Percentiles rank a stretch among this genome's conserved stretches.
Conservation (phyloP, 2,797 vertebrate species). For the Sebastes oblongus region DNA sequence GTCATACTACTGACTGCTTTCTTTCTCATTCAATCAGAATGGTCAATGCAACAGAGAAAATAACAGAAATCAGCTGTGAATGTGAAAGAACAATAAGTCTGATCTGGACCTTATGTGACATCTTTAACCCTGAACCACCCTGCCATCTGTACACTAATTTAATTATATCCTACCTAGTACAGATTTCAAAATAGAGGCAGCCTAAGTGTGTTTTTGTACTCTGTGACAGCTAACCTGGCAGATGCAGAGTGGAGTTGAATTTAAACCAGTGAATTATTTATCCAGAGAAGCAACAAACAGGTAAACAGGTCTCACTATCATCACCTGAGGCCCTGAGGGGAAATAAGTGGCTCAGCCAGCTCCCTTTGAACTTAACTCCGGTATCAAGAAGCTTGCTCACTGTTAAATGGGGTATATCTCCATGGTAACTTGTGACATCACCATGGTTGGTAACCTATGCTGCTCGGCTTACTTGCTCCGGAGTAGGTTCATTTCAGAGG, state of each 20-base stretch:
- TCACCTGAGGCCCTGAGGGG: not conserved
- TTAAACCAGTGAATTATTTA: conserved; percentile 28
- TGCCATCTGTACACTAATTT: not conserved
- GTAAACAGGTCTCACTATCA: not conserved
- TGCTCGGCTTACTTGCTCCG: too few species aligned
- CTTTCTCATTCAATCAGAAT: not conserved
- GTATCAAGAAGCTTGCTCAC: not conserved
- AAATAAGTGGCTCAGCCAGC: not conserved
- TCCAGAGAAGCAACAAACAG: not conserved
- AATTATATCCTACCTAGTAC: not conserved
- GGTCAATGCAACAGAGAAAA: not conserved
- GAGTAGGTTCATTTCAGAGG: not conserved
- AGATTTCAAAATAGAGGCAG: too few species aligned
- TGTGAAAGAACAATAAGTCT: not conserved
- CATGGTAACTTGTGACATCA: not conserved
- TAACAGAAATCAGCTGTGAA: not conserved
- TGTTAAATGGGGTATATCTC: not conserved
- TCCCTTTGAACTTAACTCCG: not conserved
- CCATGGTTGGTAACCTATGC: not conserved
- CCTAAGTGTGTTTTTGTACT: not conserved
- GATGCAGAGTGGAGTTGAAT: not conserved
- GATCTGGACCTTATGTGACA: not conserved
- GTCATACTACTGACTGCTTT: not conserved
- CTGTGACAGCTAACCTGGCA: not conserved
- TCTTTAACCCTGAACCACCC: not conserved